A percentile compares a stretch with the other conserved stretches of the same genome.
phyloP scores from a whole-genome alignment of 2,113 vertebrate genomes.

The Rhinogobius similis region DNA sequence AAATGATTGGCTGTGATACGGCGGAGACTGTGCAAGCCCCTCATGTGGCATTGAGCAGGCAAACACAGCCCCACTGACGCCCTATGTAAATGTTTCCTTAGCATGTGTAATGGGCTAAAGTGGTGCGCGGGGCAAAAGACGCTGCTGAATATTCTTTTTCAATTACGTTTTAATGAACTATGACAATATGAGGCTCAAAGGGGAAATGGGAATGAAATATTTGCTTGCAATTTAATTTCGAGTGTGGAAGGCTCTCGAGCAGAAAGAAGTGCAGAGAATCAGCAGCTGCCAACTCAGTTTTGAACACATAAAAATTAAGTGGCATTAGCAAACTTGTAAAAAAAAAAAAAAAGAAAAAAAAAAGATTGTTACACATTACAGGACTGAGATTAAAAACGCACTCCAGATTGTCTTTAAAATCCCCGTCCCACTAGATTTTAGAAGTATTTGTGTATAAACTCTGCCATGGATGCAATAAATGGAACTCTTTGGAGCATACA shows the following conservation, averaged over 20 bases:
- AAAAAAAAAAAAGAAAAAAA: background rate
- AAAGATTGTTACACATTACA: background rate
- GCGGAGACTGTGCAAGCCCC: constrained; percentile 6
- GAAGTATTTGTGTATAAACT: no score
- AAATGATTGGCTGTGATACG: constrained; percentile 35
- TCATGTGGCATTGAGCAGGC: constrained; percentile 23
- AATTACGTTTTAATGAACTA: constrained; percentile 69
- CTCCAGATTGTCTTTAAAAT: no score
- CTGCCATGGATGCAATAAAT: no score
- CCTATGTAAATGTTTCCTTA: constrained; percentile 52
- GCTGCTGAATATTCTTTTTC: constrained; percentile 40
- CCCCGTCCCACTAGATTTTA: no score
- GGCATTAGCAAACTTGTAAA: background rate
- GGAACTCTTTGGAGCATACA: no score
- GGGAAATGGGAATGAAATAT: constrained; percentile 52
- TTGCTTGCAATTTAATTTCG: constrained; percentile 40
- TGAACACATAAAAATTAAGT: background rate
- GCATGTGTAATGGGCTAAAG: constrained; percentile 47
- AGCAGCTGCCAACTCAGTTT: constrained; percentile 10
- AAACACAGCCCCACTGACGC: constrained; percentile 23
- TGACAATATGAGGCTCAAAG: constrained; percentile 47
- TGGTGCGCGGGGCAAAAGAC: constrained; percentile 42
- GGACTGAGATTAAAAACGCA: no score
- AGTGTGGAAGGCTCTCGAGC: constrained; percentile 9
- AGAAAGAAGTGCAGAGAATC: constrained; percentile 3